These are phyloP conservation scores for Botia kubotai DNA, from an alignment of 2,797 vertebrate genomes.

Conservation along the genomic window DNA sequence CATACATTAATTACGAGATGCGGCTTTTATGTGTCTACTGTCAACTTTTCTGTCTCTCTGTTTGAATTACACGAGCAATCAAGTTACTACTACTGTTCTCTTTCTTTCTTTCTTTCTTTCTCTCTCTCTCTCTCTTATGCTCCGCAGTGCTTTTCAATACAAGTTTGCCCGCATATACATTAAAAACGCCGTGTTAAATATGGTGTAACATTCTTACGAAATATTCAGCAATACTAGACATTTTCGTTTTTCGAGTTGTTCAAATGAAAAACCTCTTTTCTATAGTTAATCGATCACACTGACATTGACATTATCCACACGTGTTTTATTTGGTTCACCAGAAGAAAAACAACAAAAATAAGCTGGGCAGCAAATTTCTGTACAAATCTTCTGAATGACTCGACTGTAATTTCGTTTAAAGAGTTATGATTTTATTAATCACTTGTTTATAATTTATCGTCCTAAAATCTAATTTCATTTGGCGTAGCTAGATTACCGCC, in stretches of 20 bases:
- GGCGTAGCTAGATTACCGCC: not conserved
- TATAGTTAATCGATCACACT: not conserved
- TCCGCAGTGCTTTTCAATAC: too few species aligned
- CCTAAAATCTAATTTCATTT: not conserved
- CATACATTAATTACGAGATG: slow-evolving; percentile 71
- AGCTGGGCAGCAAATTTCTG: too few species aligned
- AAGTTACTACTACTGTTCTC: slow-evolving; percentile 38
- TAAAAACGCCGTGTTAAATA: too few species aligned
- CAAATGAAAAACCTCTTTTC: not conserved
- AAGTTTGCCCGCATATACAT: too few species aligned
- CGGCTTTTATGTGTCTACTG: slow-evolving; percentile 57
- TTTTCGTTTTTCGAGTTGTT: not conserved
- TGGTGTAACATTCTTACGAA: too few species aligned
- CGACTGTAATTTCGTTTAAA: not conserved
- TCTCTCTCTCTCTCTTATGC: not conserved
- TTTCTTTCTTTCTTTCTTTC: slow-evolving; percentile 25
- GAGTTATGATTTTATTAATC: too few species aligned
- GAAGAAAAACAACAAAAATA: not conserved
- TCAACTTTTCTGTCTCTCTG: slow-evolving; percentile 61
- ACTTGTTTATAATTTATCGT: too few species aligned
- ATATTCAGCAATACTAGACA: not conserved
- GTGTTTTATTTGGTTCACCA: not conserved
- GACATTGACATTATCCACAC: not conserved
- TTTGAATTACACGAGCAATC: slow-evolving; percentile 63
- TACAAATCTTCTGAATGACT: not conserved